phyloP scores from a whole-genome alignment of 1,140 invertebrate genomes.

The Aphaenogaster ashmeadi region DNA sequence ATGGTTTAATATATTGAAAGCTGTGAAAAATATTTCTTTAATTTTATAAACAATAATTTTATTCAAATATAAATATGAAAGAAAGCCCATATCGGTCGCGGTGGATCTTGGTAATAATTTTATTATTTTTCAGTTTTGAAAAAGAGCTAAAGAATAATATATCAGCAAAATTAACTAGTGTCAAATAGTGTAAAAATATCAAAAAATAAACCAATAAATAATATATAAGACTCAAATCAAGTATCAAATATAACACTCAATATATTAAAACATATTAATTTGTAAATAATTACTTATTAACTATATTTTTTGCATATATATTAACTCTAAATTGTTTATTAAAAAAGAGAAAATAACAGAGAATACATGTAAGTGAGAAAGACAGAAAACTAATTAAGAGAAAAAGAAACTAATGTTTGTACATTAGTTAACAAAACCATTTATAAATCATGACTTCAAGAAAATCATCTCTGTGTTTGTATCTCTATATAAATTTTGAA shows the following conservation, averaged over 20 bases:
- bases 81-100: too few relatives aligned
- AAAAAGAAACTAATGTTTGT: neutral
- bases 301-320: neutral
- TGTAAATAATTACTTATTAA: neutral
- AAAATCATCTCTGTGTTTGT: neutral
- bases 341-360: neutral
- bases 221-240: neutral
- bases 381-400: neutral
- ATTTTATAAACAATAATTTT: neutral
- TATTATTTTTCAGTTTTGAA: neutral
- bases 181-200: neutral
- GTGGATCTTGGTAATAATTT: too few relatives aligned
- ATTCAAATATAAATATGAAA: neutral
- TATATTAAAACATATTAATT: constrained; percentile 1
- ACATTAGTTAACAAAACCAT: neutral
- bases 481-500: neutral
- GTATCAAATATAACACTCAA: neutral
- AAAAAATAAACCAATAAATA: neutral
- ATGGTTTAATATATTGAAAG: neutral
- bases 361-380: neutral
- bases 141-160: neutral
- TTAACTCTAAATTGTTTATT: neutral
- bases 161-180: neutral
- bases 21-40: too few relatives aligned
- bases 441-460: constrained; percentile 23